Conservation (phyloP, 2,797 vertebrate species). For the Cyclopterus lumpus region DNA sequence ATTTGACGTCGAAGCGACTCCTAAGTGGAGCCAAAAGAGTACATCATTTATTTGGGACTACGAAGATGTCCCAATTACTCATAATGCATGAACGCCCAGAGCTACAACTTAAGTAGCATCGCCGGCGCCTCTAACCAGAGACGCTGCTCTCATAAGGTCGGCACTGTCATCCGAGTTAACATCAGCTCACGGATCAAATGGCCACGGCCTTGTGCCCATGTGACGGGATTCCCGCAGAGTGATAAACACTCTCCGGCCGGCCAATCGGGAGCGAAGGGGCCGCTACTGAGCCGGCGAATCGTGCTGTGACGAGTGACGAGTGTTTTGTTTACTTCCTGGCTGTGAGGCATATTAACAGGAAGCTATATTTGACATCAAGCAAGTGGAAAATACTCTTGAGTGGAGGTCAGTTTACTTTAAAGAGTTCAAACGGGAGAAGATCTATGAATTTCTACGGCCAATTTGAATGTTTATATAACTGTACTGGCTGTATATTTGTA, state of each 20-base stretch:
- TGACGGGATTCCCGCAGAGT: constrained; percentile 67
- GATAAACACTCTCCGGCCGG: constrained; percentile 36
- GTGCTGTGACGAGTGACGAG: background rate
- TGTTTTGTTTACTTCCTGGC: constrained; percentile 49
- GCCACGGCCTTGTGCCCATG: constrained; percentile 36
- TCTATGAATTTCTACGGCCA: background rate
- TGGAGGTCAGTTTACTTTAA: background rate
- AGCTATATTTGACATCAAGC: constrained; percentile 43
- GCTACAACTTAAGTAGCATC: constrained; percentile 23
- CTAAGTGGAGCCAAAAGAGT: constrained; percentile 23
- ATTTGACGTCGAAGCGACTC: constrained; percentile 14
- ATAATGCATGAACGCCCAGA: constrained; percentile 26
- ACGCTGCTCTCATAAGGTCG: constrained; percentile 40
- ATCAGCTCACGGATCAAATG: constrained; percentile 41
- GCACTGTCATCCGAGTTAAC: constrained; percentile 39
- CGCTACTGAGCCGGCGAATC: constrained; percentile 54
- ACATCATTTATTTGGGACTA: constrained; percentile 24
- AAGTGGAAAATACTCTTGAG: constrained; percentile 16
- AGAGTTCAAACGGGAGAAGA: background rate
- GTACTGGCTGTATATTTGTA: background rate
- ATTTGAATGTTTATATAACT: background rate
- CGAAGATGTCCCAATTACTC: constrained; percentile 45
- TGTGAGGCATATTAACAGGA: constrained; percentile 8
- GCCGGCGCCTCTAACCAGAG: constrained; percentile 13
- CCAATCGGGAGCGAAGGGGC: constrained; percentile 64